phyloP scores from a whole-genome alignment of 2,888 invertebrate species.

The Metacarcinus magister region DNA sequence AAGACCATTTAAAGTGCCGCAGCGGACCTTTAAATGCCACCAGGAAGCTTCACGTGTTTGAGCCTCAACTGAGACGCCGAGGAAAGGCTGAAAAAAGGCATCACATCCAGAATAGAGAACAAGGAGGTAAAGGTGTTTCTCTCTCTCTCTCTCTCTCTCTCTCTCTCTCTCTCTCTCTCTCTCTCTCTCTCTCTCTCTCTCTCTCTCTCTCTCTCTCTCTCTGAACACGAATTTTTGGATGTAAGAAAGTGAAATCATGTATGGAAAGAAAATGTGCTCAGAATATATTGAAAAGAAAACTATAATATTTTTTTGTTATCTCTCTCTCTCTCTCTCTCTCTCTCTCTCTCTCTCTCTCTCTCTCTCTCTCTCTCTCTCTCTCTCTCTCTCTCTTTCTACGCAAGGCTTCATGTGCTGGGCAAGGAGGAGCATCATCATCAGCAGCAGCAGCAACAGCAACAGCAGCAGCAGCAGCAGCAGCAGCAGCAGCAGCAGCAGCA shows the following conservation, averaged over 20 bases:
- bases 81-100: background rate
- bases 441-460: too few relatives aligned
- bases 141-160: too few relatives aligned
- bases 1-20: background rate
- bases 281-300: too few relatives aligned
- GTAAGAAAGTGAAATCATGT: too few relatives aligned
- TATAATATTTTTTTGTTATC: too few relatives aligned
- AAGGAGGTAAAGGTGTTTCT: background rate
- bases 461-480: background rate
- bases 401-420: background rate
- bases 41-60: background rate
- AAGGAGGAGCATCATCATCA: background rate
- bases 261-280: too few relatives aligned
- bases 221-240: too few relatives aligned
- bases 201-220: background rate
- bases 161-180: too few relatives aligned
- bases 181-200: too few relatives aligned
- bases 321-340: constrained; percentile 20
- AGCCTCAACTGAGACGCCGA: background rate
- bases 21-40: background rate
- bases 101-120: background rate
- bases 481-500: background rate
- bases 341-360: background rate
- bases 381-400: constrained; percentile 18
- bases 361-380: background rate